Percentiles rank a stretch among this genome's conserved stretches.
These are phyloP conservation scores for Ibidorhyncha struthersii DNA, from an alignment of 2,113 vertebrate genomes.

Conservation along the genomic window DNA sequence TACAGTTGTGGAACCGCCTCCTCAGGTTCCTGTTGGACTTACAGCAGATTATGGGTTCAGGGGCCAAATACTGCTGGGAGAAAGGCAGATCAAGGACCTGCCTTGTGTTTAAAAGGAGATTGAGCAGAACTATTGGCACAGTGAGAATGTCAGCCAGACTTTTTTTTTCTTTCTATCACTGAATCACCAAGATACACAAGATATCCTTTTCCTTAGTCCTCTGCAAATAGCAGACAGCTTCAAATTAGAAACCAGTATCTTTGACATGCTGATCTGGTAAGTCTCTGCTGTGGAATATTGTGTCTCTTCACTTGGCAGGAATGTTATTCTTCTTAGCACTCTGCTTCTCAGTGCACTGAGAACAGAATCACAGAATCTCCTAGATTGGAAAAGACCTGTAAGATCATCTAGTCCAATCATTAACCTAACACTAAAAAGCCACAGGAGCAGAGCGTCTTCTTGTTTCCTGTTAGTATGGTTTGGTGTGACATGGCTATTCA, in stretches of 20 bases:
- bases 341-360: background rate
- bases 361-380: background rate
- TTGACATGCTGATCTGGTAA: background rate
- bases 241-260: background rate
- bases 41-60: background rate
- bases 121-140: background rate
- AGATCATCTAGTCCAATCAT: no score
- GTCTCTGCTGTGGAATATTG: background rate
- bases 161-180: no score
- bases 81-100: background rate
- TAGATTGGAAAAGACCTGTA: no score
- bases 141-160: background rate
- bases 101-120: background rate
- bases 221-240: background rate
- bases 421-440: background rate
- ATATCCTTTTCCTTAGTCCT: background rate
- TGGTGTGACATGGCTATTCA: background rate
- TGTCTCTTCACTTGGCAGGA: background rate
- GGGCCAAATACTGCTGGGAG: background rate
- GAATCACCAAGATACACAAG: background rate
- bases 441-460: background rate
- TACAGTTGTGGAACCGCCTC: background rate
- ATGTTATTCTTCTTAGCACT: background rate
- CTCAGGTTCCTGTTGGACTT: background rate
- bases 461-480: background rate